These are phyloP conservation scores for Typhlichthys eigenmanni DNA, from an alignment of 2,797 vertebrate species.

Conservation along the genomic window DNA sequence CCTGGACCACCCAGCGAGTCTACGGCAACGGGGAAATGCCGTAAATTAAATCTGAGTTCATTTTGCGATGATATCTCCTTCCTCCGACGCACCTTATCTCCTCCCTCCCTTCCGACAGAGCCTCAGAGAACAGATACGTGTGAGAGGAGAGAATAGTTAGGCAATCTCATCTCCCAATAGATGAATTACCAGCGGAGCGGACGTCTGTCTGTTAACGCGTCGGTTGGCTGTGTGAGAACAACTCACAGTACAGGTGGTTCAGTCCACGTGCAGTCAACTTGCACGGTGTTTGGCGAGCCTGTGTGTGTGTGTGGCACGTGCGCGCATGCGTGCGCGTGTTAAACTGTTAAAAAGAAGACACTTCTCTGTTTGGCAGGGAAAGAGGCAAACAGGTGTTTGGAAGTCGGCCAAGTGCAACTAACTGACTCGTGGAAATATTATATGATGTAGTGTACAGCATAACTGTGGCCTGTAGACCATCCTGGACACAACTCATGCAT, in stretches of 20 bases:
- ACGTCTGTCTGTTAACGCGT: conserved; percentile 27
- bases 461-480: too few relatives aligned
- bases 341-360: too few relatives aligned
- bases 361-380: too few relatives aligned
- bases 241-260: conserved; percentile 21
- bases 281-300: too few relatives aligned
- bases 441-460: not conserved
- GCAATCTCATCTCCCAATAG: conserved; percentile 49
- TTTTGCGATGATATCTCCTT: too few relatives aligned
- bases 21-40: too few relatives aligned
- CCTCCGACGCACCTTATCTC: conserved; percentile 45
- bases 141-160: conserved; percentile 32
- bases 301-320: too few relatives aligned
- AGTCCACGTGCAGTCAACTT: too few relatives aligned
- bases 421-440: not conserved
- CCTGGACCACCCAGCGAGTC: too few relatives aligned
- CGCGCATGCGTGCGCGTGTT: too few relatives aligned
- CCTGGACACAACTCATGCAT: too few relatives aligned
- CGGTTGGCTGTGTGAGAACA: conserved; percentile 40
- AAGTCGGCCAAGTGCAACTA: not conserved
- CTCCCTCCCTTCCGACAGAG: conserved; percentile 63
- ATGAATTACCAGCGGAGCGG: conserved; percentile 42
- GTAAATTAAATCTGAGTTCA: too few relatives aligned
- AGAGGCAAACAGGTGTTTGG: conserved; percentile 6
- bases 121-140: conserved; percentile 44